Conservation (phyloP, 1,140 invertebrate genomes). For the Drosophila funebris region DNA sequence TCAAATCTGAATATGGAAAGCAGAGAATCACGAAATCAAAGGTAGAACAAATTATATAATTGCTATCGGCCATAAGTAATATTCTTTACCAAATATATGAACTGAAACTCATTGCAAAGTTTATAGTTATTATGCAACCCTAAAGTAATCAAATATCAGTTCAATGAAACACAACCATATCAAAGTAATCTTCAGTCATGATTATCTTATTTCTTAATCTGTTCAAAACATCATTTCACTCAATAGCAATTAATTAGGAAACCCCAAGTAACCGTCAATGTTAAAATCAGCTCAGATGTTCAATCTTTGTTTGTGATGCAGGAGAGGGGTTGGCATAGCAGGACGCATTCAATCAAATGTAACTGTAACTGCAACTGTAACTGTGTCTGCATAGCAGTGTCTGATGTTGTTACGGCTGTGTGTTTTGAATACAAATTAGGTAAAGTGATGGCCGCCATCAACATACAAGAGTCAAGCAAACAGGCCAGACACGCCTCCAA, state of each 20-base stretch:
- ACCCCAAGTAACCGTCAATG: slow-evolving; percentile 37
- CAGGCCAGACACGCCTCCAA: slow-evolving; percentile 60
- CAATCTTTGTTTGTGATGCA: slow-evolving; percentile 35
- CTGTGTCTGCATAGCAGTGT: slow-evolving; percentile 40
- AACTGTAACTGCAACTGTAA: slow-evolving; percentile 65
- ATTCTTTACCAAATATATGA: background rate
- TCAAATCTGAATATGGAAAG: background rate
- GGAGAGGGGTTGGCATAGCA: slow-evolving; percentile 3
- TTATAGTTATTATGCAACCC: too few species aligned
- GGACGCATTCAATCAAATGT: slow-evolving; percentile 75
- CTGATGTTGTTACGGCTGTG: slow-evolving; percentile 29
- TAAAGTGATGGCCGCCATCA: slow-evolving; percentile 60
- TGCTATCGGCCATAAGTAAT: background rate
- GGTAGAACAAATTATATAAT: slow-evolving; percentile 14
- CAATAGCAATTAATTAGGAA: slow-evolving; percentile 66
- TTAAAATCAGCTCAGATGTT: slow-evolving; percentile 49
- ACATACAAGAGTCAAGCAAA: slow-evolving; percentile 45
- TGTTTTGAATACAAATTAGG: slow-evolving; percentile 81
- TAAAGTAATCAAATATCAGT: too few species aligned
- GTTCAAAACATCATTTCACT: slow-evolving; percentile 26
- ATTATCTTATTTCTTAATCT: slow-evolving; percentile 43
- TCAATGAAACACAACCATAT: slow-evolving; percentile 6
- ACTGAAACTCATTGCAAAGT: background rate
- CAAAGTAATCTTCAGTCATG: background rate
- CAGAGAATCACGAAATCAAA: background rate